Conservation (phyloP, 2,888 invertebrate species). For the Imbricaverruca yamaguchii region DNA sequence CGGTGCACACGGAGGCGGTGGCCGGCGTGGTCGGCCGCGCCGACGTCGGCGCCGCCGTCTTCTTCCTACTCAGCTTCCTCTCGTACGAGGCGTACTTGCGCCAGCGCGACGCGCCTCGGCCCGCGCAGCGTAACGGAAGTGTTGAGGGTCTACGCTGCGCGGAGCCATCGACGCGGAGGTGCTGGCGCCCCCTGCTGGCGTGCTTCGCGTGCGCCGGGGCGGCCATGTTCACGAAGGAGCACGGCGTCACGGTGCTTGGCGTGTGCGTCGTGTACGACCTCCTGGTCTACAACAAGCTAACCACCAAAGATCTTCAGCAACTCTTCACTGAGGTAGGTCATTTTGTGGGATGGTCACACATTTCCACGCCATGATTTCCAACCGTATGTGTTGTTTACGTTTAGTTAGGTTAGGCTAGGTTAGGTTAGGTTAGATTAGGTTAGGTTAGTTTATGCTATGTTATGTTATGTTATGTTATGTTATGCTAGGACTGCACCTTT, state of each 20-base stretch:
- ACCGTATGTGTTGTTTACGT: too few relatives aligned
- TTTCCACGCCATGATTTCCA: too few relatives aligned
- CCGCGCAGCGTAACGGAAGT: constrained; percentile 22
- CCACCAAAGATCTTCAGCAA: constrained; percentile 29
- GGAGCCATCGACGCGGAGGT: constrained; percentile 30
- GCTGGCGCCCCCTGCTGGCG: constrained; percentile 54
- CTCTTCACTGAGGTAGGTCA: constrained; percentile 35
- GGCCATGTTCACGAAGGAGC: constrained; percentile 90
- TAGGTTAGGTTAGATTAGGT: too few relatives aligned
- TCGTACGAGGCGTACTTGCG: constrained; percentile 64
- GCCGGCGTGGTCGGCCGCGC: constrained; percentile 93
- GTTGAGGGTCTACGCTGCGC: constrained; percentile 29
- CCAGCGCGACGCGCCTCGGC: constrained; percentile 21
- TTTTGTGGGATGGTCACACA: background rate
- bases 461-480: too few relatives aligned
- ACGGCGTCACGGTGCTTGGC: constrained; percentile 83
- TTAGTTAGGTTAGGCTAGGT: too few relatives aligned
- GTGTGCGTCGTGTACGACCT: constrained; percentile 85
- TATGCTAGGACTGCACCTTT: too few relatives aligned
- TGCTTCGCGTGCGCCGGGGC: constrained; percentile 57
- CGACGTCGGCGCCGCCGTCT: constrained; percentile 83
- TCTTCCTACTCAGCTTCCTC: constrained; percentile 79
- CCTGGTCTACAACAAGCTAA: constrained; percentile 41
- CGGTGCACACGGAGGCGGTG: constrained; percentile 94
- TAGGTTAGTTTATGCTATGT: too few relatives aligned